Evolutionary conservation across 2,888 invertebrate genomes (phyloP), one percentile per base, ranked within the genome.

Genomic region (Doris montereyensis): DNA sequence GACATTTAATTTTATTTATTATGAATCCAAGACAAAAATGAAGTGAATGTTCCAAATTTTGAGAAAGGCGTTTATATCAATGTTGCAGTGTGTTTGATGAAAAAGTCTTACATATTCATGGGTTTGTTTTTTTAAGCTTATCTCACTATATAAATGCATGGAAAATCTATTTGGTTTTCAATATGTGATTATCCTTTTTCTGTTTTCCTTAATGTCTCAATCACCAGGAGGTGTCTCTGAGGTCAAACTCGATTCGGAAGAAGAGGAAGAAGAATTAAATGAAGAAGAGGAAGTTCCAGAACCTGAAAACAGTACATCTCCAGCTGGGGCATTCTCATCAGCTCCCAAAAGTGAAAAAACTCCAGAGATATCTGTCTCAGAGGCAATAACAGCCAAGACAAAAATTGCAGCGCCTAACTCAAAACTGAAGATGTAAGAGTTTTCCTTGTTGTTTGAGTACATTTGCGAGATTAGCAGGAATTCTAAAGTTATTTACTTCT

Each of bases 191-290:
- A n/a, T n/a, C n/a, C n/a, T n/a, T n/a, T n/a, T n/a, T n/a, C n/a
- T n/a, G n/a, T n/a, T n/a, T n/a, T n/a, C n/a, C n/a, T n/a, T n/a
- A n/a, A n/a, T n/a, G n/a, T 28, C 1, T 41, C n/a, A 5, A 17
- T 70, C 5, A 71, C 2, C 52, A 86, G 87, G 83, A 41, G 84
- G 82, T 30, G 83, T 84, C 21, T 84, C 86, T 26, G 88, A 88
- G 71, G 86, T 88, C 10, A 86, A 85, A 72, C 81, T 88, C n/a
- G 87, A 88, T 68, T 87, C 87, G 2, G 87, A 87, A 60, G 87
- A 85, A 35, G 83, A n/a, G n/a, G n/a, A n/a, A n/a, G n/a, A n/a
- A n/a, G n/a, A n/a, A n/a, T n/a, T n/a, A n/a, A n/a, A n/a, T n/a
- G 87, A 87, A 60, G 87, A 85, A 35, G 83, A 81, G 21, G 77